Conservation (phyloP, 2,888 invertebrate species). For the Chironomus tentans region DNA sequence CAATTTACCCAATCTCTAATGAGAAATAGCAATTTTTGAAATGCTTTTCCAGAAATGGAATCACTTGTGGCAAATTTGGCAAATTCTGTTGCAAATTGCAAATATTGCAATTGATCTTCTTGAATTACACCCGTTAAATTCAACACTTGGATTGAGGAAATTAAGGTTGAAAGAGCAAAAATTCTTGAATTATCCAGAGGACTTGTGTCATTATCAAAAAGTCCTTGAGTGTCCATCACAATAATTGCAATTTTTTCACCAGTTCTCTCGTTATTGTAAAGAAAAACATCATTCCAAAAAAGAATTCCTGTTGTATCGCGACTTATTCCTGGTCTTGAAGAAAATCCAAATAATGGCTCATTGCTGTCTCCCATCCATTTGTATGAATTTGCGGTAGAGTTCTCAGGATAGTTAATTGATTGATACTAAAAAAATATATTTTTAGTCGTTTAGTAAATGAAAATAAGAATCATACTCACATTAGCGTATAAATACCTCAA, state of each 20-base stretch:
- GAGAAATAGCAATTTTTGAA: not conserved
- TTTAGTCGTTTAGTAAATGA: too few species aligned
- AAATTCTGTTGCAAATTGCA: not conserved
- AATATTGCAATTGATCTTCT: not conserved
- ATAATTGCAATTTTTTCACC: not conserved
- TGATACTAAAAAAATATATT: not conserved
- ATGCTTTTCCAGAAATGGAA: not conserved
- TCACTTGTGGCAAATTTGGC: not conserved
- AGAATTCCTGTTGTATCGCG: not conserved
- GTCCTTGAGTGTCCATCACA: not conserved
- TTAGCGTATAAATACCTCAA: constrained; percentile 3
- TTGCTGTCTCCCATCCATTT: not conserved
- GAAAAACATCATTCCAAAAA: not conserved
- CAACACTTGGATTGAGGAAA: not conserved
- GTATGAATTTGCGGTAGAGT: not conserved
- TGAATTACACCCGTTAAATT: not conserved
- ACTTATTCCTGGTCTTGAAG: not conserved
- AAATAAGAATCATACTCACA: constrained; percentile 5
- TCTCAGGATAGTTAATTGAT: not conserved
- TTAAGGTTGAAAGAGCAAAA: not conserved
- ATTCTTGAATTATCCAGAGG: not conserved
- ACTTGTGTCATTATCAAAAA: not conserved
- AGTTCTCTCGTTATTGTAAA: not conserved
- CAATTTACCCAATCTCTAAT: not conserved
- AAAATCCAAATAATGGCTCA: not conserved